Base-by-base conservation (phyloP, 2,113 vertebrate species). In the Macquaria ambigua region DNA sequence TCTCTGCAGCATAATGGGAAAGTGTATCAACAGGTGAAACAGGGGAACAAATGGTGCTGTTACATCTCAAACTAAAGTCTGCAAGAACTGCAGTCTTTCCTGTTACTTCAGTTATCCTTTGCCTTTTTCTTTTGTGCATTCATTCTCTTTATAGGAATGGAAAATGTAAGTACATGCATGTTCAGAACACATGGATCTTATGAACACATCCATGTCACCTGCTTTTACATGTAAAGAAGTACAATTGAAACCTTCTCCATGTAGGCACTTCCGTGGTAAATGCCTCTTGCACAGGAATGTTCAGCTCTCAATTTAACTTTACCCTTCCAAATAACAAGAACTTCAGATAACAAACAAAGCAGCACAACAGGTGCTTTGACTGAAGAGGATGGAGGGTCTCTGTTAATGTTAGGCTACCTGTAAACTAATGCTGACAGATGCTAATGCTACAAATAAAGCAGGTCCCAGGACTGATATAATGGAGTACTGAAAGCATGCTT, bases 11-110 rank as follows among this genome's bases (percentile, higher is more conserved):
- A 55, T 53, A 68, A 67, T 39, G 31, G 59, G 8, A 4, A 77
- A 39, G 23, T 48, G 39, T 25, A 9, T 56, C 23, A 64, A 76
- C 66, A 63, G 63, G 55, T 66, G 59, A n/a, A 86, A 39, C 5
- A 41, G 48, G 25, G 48, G 37, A 64, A 39, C 48, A 76, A 66
- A 74, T 31, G 52, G 28, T 7, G 10, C 62, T 74, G 23, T 48
- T 25, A 23, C 16, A 21, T 61, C 14, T 41, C 5, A 43, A 43
- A n/a, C 10, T n/a, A 43, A 46, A 25, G 39, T 61, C 16, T 61
- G 8, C 6, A 46, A 21, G 37, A 28, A 10, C 37, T 59, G 55
- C 39, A 28, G 37, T 58, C 14, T 53, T 53, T 2, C 20, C 48
- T 18, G 7, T 53, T 18, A 25, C 37, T 56, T 23, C 23, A 74